These are phyloP conservation scores for Chaetodon auriga DNA, from an alignment of 2,113 vertebrate genomes.

Conservation along the genomic window DNA sequence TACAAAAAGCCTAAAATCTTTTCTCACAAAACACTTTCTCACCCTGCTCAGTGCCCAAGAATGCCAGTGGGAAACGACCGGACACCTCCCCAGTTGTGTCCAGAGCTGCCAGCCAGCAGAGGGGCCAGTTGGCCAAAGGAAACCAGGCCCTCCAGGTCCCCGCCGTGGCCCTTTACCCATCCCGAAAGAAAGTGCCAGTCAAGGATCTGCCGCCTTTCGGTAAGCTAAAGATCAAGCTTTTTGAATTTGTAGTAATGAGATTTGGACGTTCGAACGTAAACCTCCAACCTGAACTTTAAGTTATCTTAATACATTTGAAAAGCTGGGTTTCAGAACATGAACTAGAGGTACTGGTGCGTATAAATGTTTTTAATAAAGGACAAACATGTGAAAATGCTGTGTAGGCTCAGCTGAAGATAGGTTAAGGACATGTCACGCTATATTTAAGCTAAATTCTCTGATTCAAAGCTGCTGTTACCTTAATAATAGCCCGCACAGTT, in stretches of 20 bases:
- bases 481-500: background rate
- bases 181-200: slow-evolving; percentile 95
- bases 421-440: background rate
- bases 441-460: background rate
- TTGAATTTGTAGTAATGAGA: background rate
- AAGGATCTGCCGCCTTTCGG: slow-evolving; percentile 97
- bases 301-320: no score
- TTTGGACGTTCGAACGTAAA: background rate
- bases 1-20: background rate
- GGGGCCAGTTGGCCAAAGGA: slow-evolving; percentile 87
- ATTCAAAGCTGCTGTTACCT: background rate
- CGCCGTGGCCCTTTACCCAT: slow-evolving; percentile 92
- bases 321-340: background rate
- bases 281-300: background rate
- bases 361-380: background rate
- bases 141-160: slow-evolving; percentile 95
- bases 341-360: background rate
- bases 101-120: slow-evolving; percentile 90
- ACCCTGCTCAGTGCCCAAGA: slow-evolving; percentile 90
- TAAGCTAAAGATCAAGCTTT: slow-evolving; percentile 73
- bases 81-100: slow-evolving; percentile 96
- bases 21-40: background rate
- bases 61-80: slow-evolving; percentile 88
- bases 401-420: no score
- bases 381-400: background rate